Percentiles rank a stretch among this genome's conserved stretches.
These are phyloP conservation scores for Drosophila novamexicana DNA, from an alignment of 1,140 invertebrate genomes.

Conservation along the genomic window DNA sequence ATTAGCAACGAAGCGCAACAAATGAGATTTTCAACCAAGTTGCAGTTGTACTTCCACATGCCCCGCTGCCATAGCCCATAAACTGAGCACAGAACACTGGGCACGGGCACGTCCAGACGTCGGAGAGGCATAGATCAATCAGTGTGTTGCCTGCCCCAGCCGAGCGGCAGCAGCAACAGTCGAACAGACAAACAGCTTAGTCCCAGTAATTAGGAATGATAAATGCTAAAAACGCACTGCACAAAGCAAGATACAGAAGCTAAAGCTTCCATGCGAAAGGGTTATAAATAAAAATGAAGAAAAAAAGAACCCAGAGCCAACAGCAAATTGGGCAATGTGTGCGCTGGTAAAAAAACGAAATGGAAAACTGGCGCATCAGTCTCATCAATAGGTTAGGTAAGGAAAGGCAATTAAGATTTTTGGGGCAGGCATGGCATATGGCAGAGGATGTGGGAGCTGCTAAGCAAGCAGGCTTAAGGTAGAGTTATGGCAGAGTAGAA, in stretches of 20 bases:
- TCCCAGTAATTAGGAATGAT: constrained; percentile 75
- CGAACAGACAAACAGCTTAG: constrained; percentile 65
- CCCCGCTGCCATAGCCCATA: constrained; percentile 35
- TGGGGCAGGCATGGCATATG: not conserved
- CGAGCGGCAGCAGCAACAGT: not conserved
- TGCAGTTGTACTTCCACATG: constrained; percentile 22
- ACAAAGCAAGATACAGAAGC: constrained; percentile 24
- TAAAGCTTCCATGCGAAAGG: constrained; percentile 48
- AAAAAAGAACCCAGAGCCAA: constrained; percentile 11
- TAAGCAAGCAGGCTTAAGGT: constrained; percentile 1
- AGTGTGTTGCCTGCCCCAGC: not conserved
- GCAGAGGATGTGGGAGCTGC: not conserved
- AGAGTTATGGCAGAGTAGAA: constrained; percentile 2
- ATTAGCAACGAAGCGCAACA: constrained; percentile 78
- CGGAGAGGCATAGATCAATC: constrained; percentile 13
- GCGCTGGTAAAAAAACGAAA: constrained; percentile 28
- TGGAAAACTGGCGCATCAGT: constrained; percentile 19
- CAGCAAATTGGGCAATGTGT: constrained; percentile 24
- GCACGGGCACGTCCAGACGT: constrained; percentile 48
- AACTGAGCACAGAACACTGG: constrained; percentile 45
- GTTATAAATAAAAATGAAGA: constrained; percentile 62
- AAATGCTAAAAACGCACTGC: constrained; percentile 52
- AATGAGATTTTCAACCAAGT: constrained; percentile 64
- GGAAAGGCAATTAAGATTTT: constrained; percentile 30
- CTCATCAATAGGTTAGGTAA: constrained; percentile 16